A percentile compares a stretch with the other conserved stretches of the same genome.
phyloP scores from a whole-genome alignment of 1,140 invertebrate genomes.

The Sesamia nonagrioides region DNA sequence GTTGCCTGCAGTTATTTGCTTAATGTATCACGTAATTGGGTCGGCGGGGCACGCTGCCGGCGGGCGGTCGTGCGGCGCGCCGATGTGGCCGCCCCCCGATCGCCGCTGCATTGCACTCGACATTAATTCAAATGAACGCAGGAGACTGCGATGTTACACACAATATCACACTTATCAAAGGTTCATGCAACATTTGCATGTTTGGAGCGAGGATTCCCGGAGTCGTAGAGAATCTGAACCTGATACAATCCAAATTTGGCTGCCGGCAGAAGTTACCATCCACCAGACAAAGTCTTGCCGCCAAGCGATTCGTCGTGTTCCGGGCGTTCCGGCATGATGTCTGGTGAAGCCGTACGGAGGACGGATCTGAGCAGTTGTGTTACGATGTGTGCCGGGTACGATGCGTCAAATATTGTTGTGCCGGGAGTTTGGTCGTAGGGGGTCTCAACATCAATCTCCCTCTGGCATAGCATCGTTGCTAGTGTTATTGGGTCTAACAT shows the following conservation, averaged over 20 bases:
- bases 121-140: neutral
- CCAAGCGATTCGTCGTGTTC: no score
- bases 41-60: neutral
- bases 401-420: no score
- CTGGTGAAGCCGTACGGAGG: no score
- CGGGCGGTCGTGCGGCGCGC: neutral
- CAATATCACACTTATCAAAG: neutral
- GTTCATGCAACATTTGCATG: neutral
- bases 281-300: no score
- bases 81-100: neutral
- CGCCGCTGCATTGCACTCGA: neutral
- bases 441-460: no score
- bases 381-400: no score
- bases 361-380: no score
- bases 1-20: neutral
- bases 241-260: neutral
- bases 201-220: neutral
- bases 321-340: no score
- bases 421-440: no score
- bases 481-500: no score
- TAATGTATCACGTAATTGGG: neutral
- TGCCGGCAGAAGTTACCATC: no score
- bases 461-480: no score
- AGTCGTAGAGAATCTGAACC: neutral
- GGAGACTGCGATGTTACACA: neutral